Base-by-base conservation (phyloP, 2,888 invertebrate species). In the Omphaloscelis lunosa region DNA sequence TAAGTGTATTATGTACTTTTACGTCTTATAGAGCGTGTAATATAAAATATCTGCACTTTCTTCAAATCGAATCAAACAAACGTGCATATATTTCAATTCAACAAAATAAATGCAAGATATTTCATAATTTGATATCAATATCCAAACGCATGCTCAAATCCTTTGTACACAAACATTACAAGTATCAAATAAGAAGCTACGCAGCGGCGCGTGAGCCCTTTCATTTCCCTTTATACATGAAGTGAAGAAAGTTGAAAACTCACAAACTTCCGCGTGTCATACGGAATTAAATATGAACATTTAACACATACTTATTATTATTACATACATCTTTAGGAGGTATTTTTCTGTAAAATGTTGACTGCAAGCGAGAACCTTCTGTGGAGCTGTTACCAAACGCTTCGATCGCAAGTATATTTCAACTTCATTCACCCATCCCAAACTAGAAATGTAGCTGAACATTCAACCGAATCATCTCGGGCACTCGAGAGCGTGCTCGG, bases 161-260 rank as follows among this genome's bases (percentile, higher is more conserved):
- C 69, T 79, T 67, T 83, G 56, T 86, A 83, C 69, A 83, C 56
- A 59, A 86, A 83, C 69, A 74, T 74, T 82, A 85, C 68, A 83
- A 71, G 53, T 83, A 59, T 62, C n/a, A 45, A 76, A 67, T 68
- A 53, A 78, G 87, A 87, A 89, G 87, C 89, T 88, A 89, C 89
- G 86, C 89, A 89, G 87, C 65, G 56, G 41, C 80, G 75, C 77
- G 68, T 72, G 62, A 76, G 81, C 89, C 76, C 75, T 81, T 77
- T 71, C 78, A 77, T 80, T 70, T 48, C 67, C 70, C 76, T 82
- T 41, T 76, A 75, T 56, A 83, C 73, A 85, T 70, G 59, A 79
- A 80, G 80, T 87, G 85, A 86, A 88, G 41, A 72, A 84, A 88
- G 82, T 82, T 84, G 86, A 88, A 84, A 80, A 79, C 72, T 79